Base-by-base conservation (phyloP, 2,888 invertebrate species). In the Morpho deidamia region DNA sequence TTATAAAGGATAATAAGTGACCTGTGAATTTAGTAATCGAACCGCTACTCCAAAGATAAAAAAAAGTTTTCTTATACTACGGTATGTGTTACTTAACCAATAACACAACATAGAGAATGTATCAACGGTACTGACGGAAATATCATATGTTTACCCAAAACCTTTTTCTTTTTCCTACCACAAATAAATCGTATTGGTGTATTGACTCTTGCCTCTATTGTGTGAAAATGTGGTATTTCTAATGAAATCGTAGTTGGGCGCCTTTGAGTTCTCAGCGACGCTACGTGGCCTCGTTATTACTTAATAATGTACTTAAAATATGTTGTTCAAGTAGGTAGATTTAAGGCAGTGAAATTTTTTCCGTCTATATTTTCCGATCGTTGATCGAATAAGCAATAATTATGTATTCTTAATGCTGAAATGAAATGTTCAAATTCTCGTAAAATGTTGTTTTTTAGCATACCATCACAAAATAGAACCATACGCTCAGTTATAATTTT, bases 61-160 rank as follows among this genome's bases (percentile, higher is more conserved):
- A n/a, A 23, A 23, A 23, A 5, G 2, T 23, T 23, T 23, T 23
- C 5, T 5, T 23, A 23, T 23, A 23, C 23, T 5, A 23, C 23
- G 5, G 23, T 23, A 10, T 32, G 7, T 33, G 11, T 44, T 33
- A 44, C 33, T 11, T 38, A 46, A 11, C 38, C 38, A 46, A 32
- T 38, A 39, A 9, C 39, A 38, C 11, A 46, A 46, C 9, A 46
- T 23, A 23, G 23, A 23, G 5, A 23, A 23, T 23, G 23, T 23
- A 2, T 23, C 23, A 5, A 23, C 23, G 23, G 3, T 23, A 23
- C 4, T 5, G 23, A 5, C 23, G 72, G 72, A 71, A 70, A 68
- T 71, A 68, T 65, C 12, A 49, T 41, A 49, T 42, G 35, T 49
- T 49, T 49, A 42, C 41, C 12, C 10, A 35, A 34, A 42, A 35